phyloP scores from a whole-genome alignment of 2,888 invertebrate species.

The Plagiodera versicolora region DNA sequence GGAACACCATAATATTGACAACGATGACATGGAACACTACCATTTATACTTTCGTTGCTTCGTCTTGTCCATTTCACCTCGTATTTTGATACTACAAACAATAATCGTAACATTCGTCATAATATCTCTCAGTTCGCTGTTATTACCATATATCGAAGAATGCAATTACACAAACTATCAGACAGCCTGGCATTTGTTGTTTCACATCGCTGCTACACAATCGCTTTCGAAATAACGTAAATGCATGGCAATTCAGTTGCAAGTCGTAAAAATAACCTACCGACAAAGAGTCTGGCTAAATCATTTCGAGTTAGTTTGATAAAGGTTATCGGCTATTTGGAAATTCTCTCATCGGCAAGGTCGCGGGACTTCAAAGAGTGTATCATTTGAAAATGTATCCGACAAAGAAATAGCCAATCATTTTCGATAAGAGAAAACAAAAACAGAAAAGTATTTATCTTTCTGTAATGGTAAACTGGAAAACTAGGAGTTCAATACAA shows the following conservation, averaged over 20 bases:
- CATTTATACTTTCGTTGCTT: too few relatives aligned
- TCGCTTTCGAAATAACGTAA: neutral
- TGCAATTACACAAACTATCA: neutral
- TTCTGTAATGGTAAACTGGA: too few relatives aligned
- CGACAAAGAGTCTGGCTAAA: conserved; percentile 12
- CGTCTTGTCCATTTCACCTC: too few relatives aligned
- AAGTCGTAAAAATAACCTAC: neutral
- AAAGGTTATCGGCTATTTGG: neutral
- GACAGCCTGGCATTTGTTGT: neutral
- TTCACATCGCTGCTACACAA: neutral
- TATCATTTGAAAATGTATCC: too few relatives aligned
- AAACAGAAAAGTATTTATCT: too few relatives aligned
- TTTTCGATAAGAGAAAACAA: too few relatives aligned
- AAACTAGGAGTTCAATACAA: too few relatives aligned
- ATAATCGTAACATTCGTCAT: too few relatives aligned
- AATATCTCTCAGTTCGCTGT: neutral
- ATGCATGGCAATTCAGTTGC: neutral
- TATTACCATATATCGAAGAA: neutral
- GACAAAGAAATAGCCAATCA: too few relatives aligned
- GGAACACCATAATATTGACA: too few relatives aligned
- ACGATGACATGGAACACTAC: too few relatives aligned
- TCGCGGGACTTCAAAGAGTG: neutral
- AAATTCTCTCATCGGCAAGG: neutral
- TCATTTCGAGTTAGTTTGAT: neutral
- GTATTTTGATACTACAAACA: too few relatives aligned